Conservation (phyloP, 2,797 vertebrate genomes). For the Bryconaethiops microstoma region DNA sequence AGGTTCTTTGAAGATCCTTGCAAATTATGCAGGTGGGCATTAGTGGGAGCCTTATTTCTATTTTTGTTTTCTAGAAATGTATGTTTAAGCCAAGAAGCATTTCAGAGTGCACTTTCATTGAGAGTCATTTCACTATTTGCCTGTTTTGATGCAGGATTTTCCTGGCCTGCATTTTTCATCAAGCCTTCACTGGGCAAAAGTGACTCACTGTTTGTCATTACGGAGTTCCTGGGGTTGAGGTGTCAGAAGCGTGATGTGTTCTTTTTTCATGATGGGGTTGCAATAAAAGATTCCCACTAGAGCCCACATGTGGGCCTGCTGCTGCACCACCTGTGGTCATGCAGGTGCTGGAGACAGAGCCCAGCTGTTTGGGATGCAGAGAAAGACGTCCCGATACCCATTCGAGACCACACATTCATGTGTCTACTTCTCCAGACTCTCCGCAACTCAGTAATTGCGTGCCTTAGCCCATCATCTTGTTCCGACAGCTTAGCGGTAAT, state of each 20-base stretch:
- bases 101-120: not conserved
- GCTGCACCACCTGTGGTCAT: constrained; percentile 31
- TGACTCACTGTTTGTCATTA: not conserved
- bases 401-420: constrained; percentile 25
- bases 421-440: constrained; percentile 34
- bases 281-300: constrained; percentile 20
- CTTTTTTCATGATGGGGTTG: constrained; percentile 8
- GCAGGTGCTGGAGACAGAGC: constrained; percentile 34
- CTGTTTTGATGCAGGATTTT: not conserved
- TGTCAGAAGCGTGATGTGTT: not conserved
- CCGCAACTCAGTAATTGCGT: constrained; percentile 48
- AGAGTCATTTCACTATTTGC: not conserved
- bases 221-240: not conserved
- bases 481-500: constrained; percentile 42
- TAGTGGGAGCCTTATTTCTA: no score
- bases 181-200: not conserved
- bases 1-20: not conserved
- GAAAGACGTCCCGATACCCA: constrained; percentile 24
- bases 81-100: not conserved
- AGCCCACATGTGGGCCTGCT: constrained; percentile 21
- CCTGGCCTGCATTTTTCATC: not conserved
- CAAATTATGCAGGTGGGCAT: not conserved
- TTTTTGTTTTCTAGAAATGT: not conserved
- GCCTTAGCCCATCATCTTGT: constrained; percentile 40
- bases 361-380: constrained; percentile 41